A percentile compares a stretch with the other conserved stretches of the same genome.
phyloP scores from a whole-genome alignment of 1,140 invertebrate genomes.

The Dinothrombium tinctorium region DNA sequence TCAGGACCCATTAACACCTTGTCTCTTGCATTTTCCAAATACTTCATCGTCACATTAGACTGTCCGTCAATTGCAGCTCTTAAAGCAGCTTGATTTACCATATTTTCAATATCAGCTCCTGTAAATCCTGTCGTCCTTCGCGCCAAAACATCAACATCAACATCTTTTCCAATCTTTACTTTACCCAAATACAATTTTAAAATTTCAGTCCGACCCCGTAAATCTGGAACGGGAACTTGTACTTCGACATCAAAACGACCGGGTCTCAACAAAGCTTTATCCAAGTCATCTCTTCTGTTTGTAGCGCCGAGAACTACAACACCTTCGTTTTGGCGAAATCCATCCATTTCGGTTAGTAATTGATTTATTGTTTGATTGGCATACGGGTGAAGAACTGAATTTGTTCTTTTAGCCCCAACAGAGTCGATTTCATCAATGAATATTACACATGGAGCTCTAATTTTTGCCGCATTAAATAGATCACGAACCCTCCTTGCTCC shows the following conservation, averaged over 20 bases:
- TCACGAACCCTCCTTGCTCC: conserved; percentile 82
- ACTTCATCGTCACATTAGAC: conserved; percentile 58
- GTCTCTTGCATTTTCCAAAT: conserved; percentile 78
- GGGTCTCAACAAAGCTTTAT: conserved; percentile 74
- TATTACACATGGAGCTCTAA: conserved; percentile 83
- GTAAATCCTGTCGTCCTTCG: conserved; percentile 81
- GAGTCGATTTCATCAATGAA: conserved; percentile 99
- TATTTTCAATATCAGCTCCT: conserved; percentile 31
- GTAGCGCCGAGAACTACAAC: conserved; percentile 95
- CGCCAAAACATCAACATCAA: conserved; percentile 63
- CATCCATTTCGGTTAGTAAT: conserved; percentile 92
- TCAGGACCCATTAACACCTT: conserved; percentile 93
- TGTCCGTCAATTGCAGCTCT: conserved; percentile 75
- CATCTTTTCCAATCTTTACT: conserved; percentile 30
- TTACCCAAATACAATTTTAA: conserved; percentile 58
- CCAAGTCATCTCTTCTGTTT: conserved; percentile 80
- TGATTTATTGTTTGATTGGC: conserved; percentile 99
- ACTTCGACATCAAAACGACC: conserved; percentile 94
- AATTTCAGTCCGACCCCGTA: conserved; percentile 71
- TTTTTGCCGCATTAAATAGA: conserved; percentile 80
- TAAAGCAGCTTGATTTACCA: conserved; percentile 35
- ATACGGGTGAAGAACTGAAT: conserved; percentile 84
- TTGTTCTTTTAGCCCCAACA: conserved; percentile 82
- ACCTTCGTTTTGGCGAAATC: conserved; percentile 86
- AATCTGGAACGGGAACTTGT: conserved; percentile 63